These are phyloP conservation scores for Drosophila parthenogenetica DNA, from an alignment of 2,888 invertebrate genomes.

Conservation along the genomic window DNA sequence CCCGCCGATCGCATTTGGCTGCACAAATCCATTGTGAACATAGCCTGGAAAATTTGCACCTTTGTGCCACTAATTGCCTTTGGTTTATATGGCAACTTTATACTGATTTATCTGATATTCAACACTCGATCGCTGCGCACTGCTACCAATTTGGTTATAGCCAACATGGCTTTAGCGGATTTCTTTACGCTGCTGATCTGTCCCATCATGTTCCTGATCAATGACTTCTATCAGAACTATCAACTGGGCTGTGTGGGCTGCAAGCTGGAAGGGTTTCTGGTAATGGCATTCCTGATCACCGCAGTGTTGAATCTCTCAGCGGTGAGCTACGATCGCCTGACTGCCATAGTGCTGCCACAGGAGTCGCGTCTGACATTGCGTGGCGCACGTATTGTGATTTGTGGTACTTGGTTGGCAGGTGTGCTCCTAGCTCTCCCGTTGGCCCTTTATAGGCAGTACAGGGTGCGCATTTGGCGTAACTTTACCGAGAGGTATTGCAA, in stretches of 20 bases:
- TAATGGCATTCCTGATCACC: constrained; percentile 90
- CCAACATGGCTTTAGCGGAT: constrained; percentile 91
- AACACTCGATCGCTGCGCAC: constrained; percentile 88
- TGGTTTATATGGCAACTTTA: constrained; percentile 89
- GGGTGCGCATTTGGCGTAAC: constrained; percentile 90
- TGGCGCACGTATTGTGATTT: constrained; percentile 88
- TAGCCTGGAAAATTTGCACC: constrained; percentile 87
- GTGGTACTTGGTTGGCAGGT: constrained; percentile 89
- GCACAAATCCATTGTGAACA: constrained; percentile 87
- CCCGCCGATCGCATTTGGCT: constrained; percentile 89
- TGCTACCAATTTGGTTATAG: constrained; percentile 90
- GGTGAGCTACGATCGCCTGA: constrained; percentile 93
- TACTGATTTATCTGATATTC: constrained; percentile 88
- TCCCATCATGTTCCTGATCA: constrained; percentile 91
- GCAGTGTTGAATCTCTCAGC: constrained; percentile 91
- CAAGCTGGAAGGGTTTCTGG: constrained; percentile 91
- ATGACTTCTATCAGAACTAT: constrained; percentile 92
- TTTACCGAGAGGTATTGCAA: constrained; percentile 91
- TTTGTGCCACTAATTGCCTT: constrained; percentile 88
- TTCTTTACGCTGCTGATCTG: constrained; percentile 88
- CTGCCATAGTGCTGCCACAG: constrained; percentile 91
- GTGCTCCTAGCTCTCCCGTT: constrained; percentile 88
- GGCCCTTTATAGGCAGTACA: constrained; percentile 88
- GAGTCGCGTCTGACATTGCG: constrained; percentile 89
- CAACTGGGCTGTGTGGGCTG: constrained; percentile 91